Conservation (phyloP, 2,797 vertebrate species). For the Malurus leucopterus region DNA sequence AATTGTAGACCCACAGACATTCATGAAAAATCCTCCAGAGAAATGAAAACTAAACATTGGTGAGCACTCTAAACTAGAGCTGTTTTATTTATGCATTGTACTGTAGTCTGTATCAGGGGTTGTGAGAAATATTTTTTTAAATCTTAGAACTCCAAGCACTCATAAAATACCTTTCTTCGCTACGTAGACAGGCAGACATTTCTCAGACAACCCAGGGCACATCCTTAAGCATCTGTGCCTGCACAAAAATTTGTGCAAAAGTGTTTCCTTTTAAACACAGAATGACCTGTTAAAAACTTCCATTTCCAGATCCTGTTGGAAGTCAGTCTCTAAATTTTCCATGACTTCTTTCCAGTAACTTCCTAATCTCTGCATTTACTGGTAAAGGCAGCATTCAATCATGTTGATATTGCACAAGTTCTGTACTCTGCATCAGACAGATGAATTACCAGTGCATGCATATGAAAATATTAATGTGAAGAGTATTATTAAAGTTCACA, state of each 20-base stretch:
- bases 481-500: neutral
- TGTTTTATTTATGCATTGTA: neutral
- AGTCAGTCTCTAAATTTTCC: neutral
- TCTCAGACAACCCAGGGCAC: neutral
- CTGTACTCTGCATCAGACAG: neutral
- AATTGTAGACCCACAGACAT: fast-evolving
- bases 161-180: neutral
- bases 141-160: neutral
- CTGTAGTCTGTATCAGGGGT: neutral
- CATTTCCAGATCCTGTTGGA: neutral
- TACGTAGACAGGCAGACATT: neutral
- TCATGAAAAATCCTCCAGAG: neutral
- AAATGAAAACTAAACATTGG: neutral
- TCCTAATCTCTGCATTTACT: neutral
- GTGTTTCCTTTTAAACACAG: neutral
- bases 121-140: neutral
- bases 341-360: neutral
- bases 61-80: neutral
- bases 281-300: neutral
- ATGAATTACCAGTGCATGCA: neutral
- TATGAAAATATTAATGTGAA: neutral
- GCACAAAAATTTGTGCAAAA: neutral
- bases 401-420: neutral
- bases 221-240: fast-evolving
- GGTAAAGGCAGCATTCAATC: neutral